These are phyloP conservation scores for Notamacropus eugenii DNA, from an alignment of 2,797 vertebrate species.

Conservation along the genomic window DNA sequence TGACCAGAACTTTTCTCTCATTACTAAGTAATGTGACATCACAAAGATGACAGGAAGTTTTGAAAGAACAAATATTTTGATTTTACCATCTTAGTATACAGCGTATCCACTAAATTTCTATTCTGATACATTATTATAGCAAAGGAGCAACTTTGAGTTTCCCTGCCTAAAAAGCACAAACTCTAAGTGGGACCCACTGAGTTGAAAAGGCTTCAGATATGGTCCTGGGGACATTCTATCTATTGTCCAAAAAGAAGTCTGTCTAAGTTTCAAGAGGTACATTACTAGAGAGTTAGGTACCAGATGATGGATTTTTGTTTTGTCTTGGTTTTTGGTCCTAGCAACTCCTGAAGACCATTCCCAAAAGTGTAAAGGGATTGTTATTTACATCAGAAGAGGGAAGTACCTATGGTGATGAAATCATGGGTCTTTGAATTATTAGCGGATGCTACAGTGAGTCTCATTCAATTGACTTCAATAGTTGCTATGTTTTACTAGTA, in stretches of 20 bases:
- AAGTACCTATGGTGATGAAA: background rate
- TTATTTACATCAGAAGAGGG: background rate
- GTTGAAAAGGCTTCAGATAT: background rate
- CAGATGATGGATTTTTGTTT: background rate
- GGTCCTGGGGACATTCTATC: background rate
- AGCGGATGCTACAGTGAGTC: background rate
- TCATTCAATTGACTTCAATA: background rate
- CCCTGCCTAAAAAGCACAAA: background rate
- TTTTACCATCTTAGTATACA: background rate
- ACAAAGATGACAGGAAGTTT: conserved; percentile 8
- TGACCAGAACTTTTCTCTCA: conserved; percentile 9
- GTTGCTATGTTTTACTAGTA: background rate
- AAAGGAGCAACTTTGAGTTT: background rate
- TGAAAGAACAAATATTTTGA: conserved; percentile 11
- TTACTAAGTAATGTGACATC: conserved; percentile 10
- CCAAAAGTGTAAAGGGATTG: background rate
- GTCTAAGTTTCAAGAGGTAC: background rate
- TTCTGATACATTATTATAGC: background rate
- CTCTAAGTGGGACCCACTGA: background rate
- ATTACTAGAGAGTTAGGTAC: background rate
- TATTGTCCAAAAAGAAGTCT: background rate
- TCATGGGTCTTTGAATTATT: background rate
- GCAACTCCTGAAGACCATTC: background rate
- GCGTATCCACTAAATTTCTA: background rate
- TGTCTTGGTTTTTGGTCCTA: background rate